Conservation (phyloP, 2,797 vertebrate genomes). For the Leucoraja ocellata region DNA sequence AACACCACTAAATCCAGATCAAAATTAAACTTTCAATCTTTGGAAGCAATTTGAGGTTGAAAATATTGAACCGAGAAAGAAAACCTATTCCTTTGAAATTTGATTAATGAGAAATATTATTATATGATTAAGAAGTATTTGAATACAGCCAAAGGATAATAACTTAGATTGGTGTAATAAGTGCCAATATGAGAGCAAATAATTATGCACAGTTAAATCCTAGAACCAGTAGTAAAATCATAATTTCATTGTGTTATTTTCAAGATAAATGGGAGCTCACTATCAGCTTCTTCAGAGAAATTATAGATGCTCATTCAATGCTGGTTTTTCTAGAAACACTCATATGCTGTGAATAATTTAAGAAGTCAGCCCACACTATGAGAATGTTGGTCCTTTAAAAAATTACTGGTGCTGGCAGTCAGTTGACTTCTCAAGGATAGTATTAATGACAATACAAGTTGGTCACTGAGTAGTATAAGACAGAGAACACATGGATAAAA, state of each 20-base stretch:
- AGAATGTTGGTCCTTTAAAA: not conserved
- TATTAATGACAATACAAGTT: not conserved
- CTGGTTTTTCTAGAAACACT: no score
- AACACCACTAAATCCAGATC: not conserved
- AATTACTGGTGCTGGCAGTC: not conserved
- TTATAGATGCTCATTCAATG: no score
- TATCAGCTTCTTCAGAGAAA: no score
- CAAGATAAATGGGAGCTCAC: not conserved
- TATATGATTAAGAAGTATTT: not conserved
- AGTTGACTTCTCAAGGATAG: not conserved
- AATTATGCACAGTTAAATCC: not conserved
- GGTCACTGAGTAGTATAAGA: not conserved
- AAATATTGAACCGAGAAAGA: not conserved
- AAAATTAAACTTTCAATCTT: not conserved
- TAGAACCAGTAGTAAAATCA: not conserved
- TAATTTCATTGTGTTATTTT: not conserved
- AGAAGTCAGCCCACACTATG: not conserved
- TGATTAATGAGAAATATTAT: not conserved
- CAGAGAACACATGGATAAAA: not conserved
- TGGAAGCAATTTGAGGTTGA: not conserved
- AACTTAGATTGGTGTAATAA: not conserved
- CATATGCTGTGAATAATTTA: no score
- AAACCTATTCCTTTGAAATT: not conserved
- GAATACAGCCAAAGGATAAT: not conserved
- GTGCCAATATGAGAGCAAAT: not conserved